phyloP scores from a whole-genome alignment of 37 sponge, comb jelly and placozoan species.

The Oopsacas minuta region DNA sequence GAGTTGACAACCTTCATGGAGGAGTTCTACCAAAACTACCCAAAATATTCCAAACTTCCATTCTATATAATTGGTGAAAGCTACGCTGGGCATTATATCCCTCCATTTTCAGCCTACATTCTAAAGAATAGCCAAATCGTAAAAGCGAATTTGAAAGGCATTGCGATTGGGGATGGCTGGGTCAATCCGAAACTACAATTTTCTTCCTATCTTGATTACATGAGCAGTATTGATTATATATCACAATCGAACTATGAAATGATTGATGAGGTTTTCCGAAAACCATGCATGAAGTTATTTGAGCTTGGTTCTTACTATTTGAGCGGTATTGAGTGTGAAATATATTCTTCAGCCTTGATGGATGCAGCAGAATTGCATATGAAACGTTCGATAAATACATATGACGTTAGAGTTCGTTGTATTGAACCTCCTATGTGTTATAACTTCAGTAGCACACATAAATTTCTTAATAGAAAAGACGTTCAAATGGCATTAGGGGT shows the following conservation, averaged over 20 bases:
- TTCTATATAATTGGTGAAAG: slow-evolving; percentile 74
- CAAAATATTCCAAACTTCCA: slow-evolving; percentile 57
- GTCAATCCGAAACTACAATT: slow-evolving; percentile 21
- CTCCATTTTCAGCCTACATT: slow-evolving; percentile 19
- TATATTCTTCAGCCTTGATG: not conserved
- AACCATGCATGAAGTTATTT: not conserved
- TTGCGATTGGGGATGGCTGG: slow-evolving; percentile 21
- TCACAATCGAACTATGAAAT: not conserved
- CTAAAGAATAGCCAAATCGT: slow-evolving; percentile 11
- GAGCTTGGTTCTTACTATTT: not conserved
- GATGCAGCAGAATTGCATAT: slow-evolving; percentile 20
- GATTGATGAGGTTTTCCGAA: not conserved
- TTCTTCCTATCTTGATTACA: not conserved
- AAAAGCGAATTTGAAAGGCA: slow-evolving; percentile 19
- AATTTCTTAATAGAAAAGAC: slow-evolving; percentile 21
- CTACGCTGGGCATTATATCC: slow-evolving; percentile 39
- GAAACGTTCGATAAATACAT: slow-evolving; percentile 26
- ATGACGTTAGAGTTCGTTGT: slow-evolving; percentile 28
- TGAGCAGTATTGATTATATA: not conserved
- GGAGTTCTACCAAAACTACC: slow-evolving; percentile 49
- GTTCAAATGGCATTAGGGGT: slow-evolving; percentile 22
- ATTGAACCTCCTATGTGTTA: slow-evolving; percentile 29
- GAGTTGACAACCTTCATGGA: slow-evolving; percentile 52
- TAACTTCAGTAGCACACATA: slow-evolving; percentile 23
- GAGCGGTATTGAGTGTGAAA: not conserved